Conservation (phyloP, 2,113 vertebrate genomes). For the Entosphenus tridentatus region DNA sequence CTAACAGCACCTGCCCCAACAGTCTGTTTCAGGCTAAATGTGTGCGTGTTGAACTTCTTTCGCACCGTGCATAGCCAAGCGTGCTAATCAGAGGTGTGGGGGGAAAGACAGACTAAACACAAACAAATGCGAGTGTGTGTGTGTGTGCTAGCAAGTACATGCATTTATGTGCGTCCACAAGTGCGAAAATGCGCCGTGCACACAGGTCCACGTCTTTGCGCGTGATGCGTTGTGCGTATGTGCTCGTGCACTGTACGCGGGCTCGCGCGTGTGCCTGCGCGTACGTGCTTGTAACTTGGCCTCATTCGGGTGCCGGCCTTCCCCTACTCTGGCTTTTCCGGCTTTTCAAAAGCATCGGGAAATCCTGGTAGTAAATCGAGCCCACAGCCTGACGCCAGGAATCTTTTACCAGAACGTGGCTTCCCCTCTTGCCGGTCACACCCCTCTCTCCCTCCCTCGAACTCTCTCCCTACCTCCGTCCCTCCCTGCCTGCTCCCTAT, state of each 20-base stretch:
- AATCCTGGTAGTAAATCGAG: neutral
- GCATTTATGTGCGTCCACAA: neutral
- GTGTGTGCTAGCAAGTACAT: neutral
- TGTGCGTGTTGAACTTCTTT: too few species aligned
- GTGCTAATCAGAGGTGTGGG: too few species aligned
- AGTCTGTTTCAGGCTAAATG: too few species aligned
- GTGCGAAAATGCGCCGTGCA: neutral
- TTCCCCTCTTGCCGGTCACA: neutral
- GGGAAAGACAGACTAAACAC: too few species aligned
- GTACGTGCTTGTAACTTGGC: neutral
- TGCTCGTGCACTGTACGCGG: neutral
- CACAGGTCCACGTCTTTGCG: neutral
- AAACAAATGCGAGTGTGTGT: too few species aligned
- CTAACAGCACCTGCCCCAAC: too few species aligned
- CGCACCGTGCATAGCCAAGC: too few species aligned
- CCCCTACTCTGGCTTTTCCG: neutral
- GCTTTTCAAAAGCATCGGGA: neutral
- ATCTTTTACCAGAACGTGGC: neutral
- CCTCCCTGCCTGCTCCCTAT: neutral
- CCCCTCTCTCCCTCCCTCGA: neutral
- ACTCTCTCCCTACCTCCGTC: neutral
- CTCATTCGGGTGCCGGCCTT: neutral
- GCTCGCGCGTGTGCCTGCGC: neutral
- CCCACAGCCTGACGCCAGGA: neutral
- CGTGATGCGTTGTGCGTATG: neutral